phyloP scores from a whole-genome alignment of 2,888 invertebrate genomes.

The Proisotoma minuta region DNA sequence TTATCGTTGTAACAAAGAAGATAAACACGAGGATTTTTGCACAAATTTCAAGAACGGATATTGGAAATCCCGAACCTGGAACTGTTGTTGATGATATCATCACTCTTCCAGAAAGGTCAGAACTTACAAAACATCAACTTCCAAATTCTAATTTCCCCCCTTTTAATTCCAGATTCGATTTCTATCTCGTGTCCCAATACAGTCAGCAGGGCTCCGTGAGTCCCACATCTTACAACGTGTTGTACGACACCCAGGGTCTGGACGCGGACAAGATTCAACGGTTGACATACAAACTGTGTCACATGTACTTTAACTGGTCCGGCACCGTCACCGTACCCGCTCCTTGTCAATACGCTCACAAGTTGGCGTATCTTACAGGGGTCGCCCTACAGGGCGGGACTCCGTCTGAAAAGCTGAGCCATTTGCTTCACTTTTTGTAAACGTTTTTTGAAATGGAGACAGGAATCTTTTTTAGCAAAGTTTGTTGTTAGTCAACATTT shows the following conservation, averaged over 20 bases:
- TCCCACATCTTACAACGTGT: slow-evolving; percentile 84
- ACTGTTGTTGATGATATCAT: slow-evolving; percentile 81
- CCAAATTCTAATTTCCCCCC: not conserved
- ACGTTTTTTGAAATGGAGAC: not conserved
- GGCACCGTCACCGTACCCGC: slow-evolving; percentile 55
- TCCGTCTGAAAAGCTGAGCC: not conserved
- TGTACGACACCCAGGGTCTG: slow-evolving; percentile 66
- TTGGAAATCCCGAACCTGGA: slow-evolving; percentile 67
- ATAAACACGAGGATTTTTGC: slow-evolving; percentile 58
- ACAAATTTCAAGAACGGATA: too few relatives aligned
- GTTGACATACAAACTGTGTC: slow-evolving; percentile 77
- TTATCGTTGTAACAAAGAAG: slow-evolving; percentile 82
- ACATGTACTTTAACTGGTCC: slow-evolving; percentile 89
- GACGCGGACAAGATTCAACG: slow-evolving; percentile 71
- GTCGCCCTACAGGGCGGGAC: slow-evolving; percentile 18
- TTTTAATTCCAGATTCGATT: slow-evolving; percentile 66
- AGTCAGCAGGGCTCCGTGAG: slow-evolving; percentile 84
- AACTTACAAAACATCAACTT: not conserved
- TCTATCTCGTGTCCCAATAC: slow-evolving; percentile 80
- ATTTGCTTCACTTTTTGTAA: slow-evolving; percentile 19
- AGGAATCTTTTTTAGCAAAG: too few relatives aligned
- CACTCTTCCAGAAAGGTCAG: slow-evolving; percentile 64
- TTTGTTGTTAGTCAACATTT: not conserved
- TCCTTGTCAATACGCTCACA: slow-evolving; percentile 57
- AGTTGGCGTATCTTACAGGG: slow-evolving; percentile 56